A percentile compares a stretch with the other conserved stretches of the same genome.
These are phyloP conservation scores for Drosophila sp. DNA, from an alignment of 1,140 invertebrate genomes.

Conservation along the genomic window DNA sequence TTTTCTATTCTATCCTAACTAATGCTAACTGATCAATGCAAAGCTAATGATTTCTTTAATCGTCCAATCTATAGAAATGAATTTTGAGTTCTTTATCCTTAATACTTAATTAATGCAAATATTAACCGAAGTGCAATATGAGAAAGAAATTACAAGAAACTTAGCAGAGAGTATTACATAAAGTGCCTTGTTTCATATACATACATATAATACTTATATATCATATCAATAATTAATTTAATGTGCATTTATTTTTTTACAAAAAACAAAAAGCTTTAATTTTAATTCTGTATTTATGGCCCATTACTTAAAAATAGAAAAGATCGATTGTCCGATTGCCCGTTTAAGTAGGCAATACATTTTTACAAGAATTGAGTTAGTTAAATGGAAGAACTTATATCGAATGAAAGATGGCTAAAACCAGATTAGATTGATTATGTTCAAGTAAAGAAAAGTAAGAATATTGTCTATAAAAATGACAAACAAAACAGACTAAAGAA, in stretches of 20 bases:
- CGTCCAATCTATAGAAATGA: constrained; percentile 1
- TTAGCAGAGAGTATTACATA: constrained; percentile 22
- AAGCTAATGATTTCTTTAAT: background rate
- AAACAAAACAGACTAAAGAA: no score
- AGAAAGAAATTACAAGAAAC: constrained; percentile 11
- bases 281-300: constrained; percentile 16
- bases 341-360: background rate
- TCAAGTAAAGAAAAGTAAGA: no score
- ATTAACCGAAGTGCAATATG: constrained; percentile 44
- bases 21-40: background rate
- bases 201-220: constrained; percentile 69
- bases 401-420: no score
- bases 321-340: background rate
- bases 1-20: background rate
- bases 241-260: constrained; percentile 18
- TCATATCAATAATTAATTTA: constrained; percentile 12
- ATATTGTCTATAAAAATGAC: no score
- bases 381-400: no score
- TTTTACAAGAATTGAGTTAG: background rate
- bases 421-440: no score
- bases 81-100: background rate
- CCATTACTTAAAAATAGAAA: background rate
- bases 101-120: constrained; percentile 1
- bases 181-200: constrained; percentile 51
- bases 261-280: constrained; percentile 32